Evolutionary conservation across 2,888 invertebrate species (phyloP).

Genomic region (Clistopyga incitator): DNA sequence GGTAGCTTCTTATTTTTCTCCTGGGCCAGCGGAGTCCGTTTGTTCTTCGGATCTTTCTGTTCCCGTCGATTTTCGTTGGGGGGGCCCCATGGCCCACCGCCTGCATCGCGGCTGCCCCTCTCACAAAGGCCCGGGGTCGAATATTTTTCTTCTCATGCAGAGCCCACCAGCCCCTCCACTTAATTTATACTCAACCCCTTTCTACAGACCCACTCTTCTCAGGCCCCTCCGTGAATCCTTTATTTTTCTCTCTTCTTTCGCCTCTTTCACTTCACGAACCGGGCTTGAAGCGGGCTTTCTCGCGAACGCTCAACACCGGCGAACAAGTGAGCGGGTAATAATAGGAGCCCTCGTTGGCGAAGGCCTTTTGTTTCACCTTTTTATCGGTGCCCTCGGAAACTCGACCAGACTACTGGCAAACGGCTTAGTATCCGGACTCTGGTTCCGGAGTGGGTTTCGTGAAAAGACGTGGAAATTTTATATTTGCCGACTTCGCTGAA

Average conservation of each 20-base stretch:
- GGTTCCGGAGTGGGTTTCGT: constrained; percentile 6
- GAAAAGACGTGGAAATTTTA: constrained; percentile 19
- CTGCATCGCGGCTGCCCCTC: constrained; percentile 44
- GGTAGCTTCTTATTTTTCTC: constrained; percentile 50
- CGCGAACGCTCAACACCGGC: constrained; percentile 13
- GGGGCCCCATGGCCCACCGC: constrained; percentile 72
- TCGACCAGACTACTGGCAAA: constrained; percentile 47
- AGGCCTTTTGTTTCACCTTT: constrained; percentile 67
- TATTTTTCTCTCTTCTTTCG: constrained; percentile 41
- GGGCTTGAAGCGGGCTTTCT: constrained; percentile 31
- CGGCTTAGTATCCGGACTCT: constrained; percentile 43
- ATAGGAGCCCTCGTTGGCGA: constrained; percentile 58
- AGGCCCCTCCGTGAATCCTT: constrained; percentile 29
- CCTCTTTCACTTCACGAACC: constrained; percentile 12
- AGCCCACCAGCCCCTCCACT: constrained; percentile 78
- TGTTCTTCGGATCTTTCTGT: constrained; percentile 54
- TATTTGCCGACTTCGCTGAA: background rate
- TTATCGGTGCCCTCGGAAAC: constrained; percentile 57
- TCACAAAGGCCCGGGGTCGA: constrained; percentile 76
- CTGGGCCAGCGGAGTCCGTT: constrained; percentile 33
- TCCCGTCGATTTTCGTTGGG: constrained; percentile 67
- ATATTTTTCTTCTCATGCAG: constrained; percentile 73
- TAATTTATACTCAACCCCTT: constrained; percentile 79
- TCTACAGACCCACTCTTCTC: constrained; percentile 52
- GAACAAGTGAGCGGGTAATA: constrained; percentile 63